Evolutionary conservation across 2,888 invertebrate species (phyloP).

Genomic region (Globia sparganii): DNA sequence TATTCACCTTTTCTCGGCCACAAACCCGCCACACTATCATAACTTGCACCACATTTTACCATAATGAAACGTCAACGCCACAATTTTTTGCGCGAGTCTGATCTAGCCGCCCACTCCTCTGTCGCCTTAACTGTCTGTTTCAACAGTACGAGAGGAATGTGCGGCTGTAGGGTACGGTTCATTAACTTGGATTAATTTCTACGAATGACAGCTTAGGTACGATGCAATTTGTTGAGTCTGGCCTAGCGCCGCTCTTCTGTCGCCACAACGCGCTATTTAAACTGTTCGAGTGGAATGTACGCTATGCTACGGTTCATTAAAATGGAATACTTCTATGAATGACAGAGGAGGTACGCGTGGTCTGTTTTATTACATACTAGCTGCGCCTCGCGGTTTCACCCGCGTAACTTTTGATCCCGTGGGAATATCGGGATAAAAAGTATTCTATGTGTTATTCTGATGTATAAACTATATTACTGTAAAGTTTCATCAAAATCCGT

Average conservation of each 20-base stretch:
- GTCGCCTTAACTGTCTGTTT: conserved; percentile 23
- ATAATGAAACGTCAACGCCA: conserved; percentile 50
- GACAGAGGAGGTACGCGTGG: background rate
- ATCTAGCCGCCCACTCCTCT: conserved; percentile 31
- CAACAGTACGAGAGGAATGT: conserved; percentile 5
- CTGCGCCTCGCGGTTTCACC: no score
- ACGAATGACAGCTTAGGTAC: background rate
- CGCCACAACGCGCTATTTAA: background rate
- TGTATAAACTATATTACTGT: no score
- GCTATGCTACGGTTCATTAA: conserved; percentile 24
- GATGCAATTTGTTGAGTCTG: background rate
- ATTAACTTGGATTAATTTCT: conserved; percentile 37
- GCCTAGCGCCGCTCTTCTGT: background rate
- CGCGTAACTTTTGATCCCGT: no score
- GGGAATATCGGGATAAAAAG: no score
- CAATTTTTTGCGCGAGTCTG: conserved; percentile 36
- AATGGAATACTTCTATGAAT: conserved; percentile 18
- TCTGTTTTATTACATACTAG: no score
- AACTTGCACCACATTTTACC: conserved; percentile 31
- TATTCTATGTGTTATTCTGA: no score
- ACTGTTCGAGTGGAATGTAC: background rate
- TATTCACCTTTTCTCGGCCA: background rate
- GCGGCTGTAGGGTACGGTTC: background rate
- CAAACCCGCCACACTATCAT: no score
- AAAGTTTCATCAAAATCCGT: no score